Evolutionary conservation across 1,140 invertebrate genomes (phyloP).

Genomic region (Delia radicum): DNA sequence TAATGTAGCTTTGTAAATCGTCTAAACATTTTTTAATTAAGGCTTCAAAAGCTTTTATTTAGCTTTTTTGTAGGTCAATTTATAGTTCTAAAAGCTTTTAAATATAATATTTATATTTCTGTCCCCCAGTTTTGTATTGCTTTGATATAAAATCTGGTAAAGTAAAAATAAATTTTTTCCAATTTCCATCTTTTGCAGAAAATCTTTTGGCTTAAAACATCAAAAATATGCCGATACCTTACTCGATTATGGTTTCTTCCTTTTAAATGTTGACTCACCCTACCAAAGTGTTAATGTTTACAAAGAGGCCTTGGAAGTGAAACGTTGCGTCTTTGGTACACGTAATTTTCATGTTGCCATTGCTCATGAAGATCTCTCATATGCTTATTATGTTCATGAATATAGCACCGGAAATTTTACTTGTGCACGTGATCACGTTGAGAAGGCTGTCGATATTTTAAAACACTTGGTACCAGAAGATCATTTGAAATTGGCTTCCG

Average conservation of each 20-base stretch:
- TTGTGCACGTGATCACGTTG: constrained; percentile 76
- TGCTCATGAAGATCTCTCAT: constrained; percentile 87
- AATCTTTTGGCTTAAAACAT: constrained; percentile 67
- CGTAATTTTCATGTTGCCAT: constrained; percentile 84
- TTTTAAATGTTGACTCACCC: constrained; percentile 86
- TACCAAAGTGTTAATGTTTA: constrained; percentile 80
- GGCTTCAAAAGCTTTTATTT: too few relatives aligned
- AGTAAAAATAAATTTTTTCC: neutral
- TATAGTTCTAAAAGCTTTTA: too few relatives aligned
- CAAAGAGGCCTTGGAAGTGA: constrained; percentile 74
- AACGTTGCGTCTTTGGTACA: constrained; percentile 76
- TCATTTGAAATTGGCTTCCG: constrained; percentile 82
- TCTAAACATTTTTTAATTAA: too few relatives aligned
- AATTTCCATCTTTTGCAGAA: constrained; percentile 29
- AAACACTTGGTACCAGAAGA: constrained; percentile 74
- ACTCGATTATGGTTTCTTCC: constrained; percentile 85
- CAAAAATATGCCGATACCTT: constrained; percentile 81
- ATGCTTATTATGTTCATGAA: constrained; percentile 88
- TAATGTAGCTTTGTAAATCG: too few relatives aligned
- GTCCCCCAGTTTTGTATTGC: too few relatives aligned
- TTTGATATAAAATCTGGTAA: too few relatives aligned
- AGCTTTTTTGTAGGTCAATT: too few relatives aligned
- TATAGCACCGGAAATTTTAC: constrained; percentile 85
- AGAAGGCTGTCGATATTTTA: constrained; percentile 81
- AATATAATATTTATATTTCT: too few relatives aligned